Base-by-base conservation (phyloP, 2,113 vertebrate genomes). In the Taxidea taxus region DNA sequence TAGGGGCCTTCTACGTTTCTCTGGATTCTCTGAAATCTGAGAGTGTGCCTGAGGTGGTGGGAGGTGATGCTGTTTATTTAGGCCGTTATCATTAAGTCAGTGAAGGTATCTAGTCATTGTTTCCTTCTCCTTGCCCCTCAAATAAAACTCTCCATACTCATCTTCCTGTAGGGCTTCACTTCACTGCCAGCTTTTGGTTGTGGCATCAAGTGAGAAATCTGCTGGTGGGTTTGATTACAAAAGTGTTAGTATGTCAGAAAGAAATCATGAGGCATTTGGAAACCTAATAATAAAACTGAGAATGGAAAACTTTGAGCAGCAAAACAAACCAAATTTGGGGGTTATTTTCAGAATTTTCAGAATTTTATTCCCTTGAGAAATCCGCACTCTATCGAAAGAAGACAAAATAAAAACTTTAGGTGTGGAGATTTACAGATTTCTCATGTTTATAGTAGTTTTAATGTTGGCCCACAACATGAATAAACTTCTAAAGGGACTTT, bases 221-320 rank as follows among this genome's bases (percentile, higher is more conserved):
- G 29, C 72, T 85, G 39, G 47, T 91, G 70, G 37, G 37, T 37
- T 90, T 90, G 85, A 82, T 94, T 49, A 62, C 66, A 72, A 81
- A 91, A 95, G 25, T 90, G 62, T 95, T 87, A 47, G 81, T 44
- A 39, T 90, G 74, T 94, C 87, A 96, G 94, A 56, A 96, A 94
- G 78, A 97, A 94, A 97, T 68, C 49, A 58, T 23, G 64, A 87
- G 54, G 82, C 92, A 93, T 97, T 97, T 97, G 84, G 70, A 92
- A 94, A 91, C 56, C 90, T 97, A 97, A 97, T 80, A 98, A 95
- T 96, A 90, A 97, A 93, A 70, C 54, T 95, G 83, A 83, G 96
- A 93, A 84, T 92, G 51, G 2, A 90, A 92, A 96, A 90, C 25
- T 86, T 95, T 56, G 47, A 95, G 64, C 20, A 92, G 84, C 60